Base-by-base conservation (phyloP, 2,888 invertebrate species). In the Fragum sueziense region DNA sequence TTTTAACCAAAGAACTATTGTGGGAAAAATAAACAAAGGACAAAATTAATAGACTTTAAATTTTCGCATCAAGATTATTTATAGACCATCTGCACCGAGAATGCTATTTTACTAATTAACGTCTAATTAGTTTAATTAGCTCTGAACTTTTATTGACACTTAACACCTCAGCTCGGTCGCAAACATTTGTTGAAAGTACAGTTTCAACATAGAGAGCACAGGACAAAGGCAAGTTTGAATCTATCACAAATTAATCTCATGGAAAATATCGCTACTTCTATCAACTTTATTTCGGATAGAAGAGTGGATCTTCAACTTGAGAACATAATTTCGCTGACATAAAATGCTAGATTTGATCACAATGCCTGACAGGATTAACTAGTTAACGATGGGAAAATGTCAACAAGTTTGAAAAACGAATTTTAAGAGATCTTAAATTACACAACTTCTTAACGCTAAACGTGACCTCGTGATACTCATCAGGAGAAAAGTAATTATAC, bases 61-160 rank as follows among this genome's bases (percentile, higher is more conserved):
- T n/a, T n/a, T n/a, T n/a, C n/a, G n/a, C n/a, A n/a, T n/a, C n/a
- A n/a, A n/a, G n/a, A 47, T 47, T 4, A 47, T n/a, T 47, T 20
- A 11, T 17, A 33, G n/a, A 27, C 41, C 41, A 65, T 34, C 37
- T 41, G 41, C 65, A 65, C 65, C 65, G 41, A 65, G 65, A 34
- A 65, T 37, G 34, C 65, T 41, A 25, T 65, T 65, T n/a, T 27
- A 65, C 65, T 65, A 65, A 65, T 65, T 65, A 25, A 22, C 7
- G 9, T 22, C 41, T 65, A 65, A 65, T 65, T 65, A 65, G 65
- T 65, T 65, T 65, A 41, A 65, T 65, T 37, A 41, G 65, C 34
- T 65, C 65, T 65, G 65, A 65, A 20, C n/a, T 27, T 34, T 25
- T 17, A 62, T 20, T 34, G 20, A n/a, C 62, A 62, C 20, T n/a